Evolutionary conservation across 92 coral and sea anemone genomes (phyloP), one percentile per base, ranked within the genome.

Genomic region (Paragorgia papillata): DNA sequence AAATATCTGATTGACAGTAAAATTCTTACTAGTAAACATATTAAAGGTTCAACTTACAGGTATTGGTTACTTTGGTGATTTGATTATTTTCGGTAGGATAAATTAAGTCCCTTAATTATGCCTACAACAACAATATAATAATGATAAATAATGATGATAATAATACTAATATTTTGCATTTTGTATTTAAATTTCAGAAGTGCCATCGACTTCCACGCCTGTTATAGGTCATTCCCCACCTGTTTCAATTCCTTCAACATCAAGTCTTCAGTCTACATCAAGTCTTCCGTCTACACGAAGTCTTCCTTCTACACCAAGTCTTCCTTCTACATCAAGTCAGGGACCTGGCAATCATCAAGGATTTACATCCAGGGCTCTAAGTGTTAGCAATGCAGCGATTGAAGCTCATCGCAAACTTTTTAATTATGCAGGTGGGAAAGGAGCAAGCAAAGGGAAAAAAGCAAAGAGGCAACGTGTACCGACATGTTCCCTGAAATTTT

Each of bases 401-500:
- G 55, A 43, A 22, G 80, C 44, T 13, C 80, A 74, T 56, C 80
- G 67, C n/a, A 57, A 49, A 57, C 54, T 74, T 18, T 74, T 49
- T 37, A 74, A 74, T 57, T 55, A 74, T 22, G 50, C 67, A n/a
- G 75, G 75, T 40, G 30, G 1, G 9, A 67, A 44, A 67, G 75
- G 55, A 44, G 6, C n/a, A 26, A 67, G 49, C 41, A 67, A 41
- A 28, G 57, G 75, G 32, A 67, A 43, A 46, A 67, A 67, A 46
- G 33, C 15, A 51, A 51, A 51, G 17, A 51, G 58, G 20, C 43
- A 37, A 37, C 58, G 19, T 20, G 56, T 44, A 24, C 46, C 68
- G 20, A 58, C 70, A 32, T 77, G 82, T 55, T 46, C 82, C 32
- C 39, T 62, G 18, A 77, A 77, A 24, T 59, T 40, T 27, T 37